Evolutionary conservation across 2,888 invertebrate species (phyloP).

Genomic region (Phlogophora meticulosa): DNA sequence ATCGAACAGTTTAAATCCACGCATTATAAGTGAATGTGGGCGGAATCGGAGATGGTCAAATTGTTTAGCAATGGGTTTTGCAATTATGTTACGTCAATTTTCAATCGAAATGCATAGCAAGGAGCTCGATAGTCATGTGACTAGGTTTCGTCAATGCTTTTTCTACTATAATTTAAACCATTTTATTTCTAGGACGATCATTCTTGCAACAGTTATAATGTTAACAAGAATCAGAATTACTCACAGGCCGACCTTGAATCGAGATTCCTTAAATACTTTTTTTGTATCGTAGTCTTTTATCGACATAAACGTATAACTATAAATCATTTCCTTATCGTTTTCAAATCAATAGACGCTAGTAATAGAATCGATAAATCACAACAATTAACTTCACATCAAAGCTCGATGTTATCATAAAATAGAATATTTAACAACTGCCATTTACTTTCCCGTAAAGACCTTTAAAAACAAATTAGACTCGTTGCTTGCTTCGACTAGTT

Average conservation of each 20-base stretch:
- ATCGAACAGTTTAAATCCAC: constrained; percentile 41
- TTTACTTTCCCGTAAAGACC: constrained; percentile 63
- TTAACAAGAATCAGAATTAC: constrained; percentile 1
- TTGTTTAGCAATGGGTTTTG: constrained; percentile 70
- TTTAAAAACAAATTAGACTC: constrained; percentile 46
- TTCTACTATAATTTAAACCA: constrained; percentile 21
- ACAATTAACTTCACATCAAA: constrained; percentile 80
- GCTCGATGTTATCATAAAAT: constrained; percentile 84
- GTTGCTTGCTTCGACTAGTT: constrained; percentile 24
- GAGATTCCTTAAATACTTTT: background rate
- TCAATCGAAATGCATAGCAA: constrained; percentile 31
- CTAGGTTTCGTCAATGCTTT: constrained; percentile 52
- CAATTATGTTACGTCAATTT: constrained; percentile 56
- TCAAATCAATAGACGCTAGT: constrained; percentile 60
- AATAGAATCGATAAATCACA: constrained; percentile 84
- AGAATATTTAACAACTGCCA: constrained; percentile 83
- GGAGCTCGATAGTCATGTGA: constrained; percentile 50
- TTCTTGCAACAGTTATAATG: constrained; percentile 27
- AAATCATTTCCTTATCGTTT: constrained; percentile 57
- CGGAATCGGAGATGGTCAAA: constrained; percentile 68
- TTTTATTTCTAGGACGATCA: constrained; percentile 41
- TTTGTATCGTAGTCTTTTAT: constrained; percentile 8
- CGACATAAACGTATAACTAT: constrained; percentile 24
- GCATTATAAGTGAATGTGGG: constrained; percentile 63
- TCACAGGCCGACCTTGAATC: constrained; percentile 1